Percentiles rank a stretch among this genome's conserved stretches.
Evolutionary conservation across 2,113 vertebrate species (phyloP).

Genomic region (Urocolius indicus): DNA sequence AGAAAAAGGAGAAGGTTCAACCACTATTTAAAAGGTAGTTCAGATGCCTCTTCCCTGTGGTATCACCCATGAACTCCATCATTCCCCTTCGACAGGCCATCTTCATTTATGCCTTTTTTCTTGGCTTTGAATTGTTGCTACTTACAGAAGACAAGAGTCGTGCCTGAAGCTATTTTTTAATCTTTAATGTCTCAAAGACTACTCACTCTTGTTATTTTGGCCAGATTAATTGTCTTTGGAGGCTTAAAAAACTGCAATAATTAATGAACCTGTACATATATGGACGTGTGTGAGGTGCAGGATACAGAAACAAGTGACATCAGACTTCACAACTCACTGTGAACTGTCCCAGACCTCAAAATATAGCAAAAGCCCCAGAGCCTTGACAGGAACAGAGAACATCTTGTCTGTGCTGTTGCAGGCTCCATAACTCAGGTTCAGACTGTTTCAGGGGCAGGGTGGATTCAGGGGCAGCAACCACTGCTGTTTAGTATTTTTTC

Average conservation of each 20-base stretch:
- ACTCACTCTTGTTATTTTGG: neutral
- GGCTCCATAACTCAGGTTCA: too few species aligned
- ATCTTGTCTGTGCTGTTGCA: neutral
- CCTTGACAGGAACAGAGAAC: neutral
- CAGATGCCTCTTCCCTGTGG: neutral
- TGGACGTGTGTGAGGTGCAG: neutral
- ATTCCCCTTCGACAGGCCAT: neutral
- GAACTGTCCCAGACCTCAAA: neutral
- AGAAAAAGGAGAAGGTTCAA: neutral
- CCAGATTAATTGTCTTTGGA: neutral
- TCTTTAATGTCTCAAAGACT: neutral
- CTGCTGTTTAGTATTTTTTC: neutral
- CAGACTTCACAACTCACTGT: neutral
- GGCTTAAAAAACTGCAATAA: neutral
- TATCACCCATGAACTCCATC: neutral
- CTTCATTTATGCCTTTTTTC: neutral
- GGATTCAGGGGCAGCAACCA: neutral
- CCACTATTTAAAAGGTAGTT: neutral
- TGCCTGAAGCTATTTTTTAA: neutral
- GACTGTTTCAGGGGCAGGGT: rapidly evolving
- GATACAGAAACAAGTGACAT: neutral
- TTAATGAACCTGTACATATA: neutral
- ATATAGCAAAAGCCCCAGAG: neutral
- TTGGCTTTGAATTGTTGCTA: neutral
- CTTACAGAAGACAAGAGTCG: neutral